These are phyloP conservation scores for Alloscopus bannaensis DNA, from an alignment of 2,888 invertebrate genomes.

Conservation along the genomic window DNA sequence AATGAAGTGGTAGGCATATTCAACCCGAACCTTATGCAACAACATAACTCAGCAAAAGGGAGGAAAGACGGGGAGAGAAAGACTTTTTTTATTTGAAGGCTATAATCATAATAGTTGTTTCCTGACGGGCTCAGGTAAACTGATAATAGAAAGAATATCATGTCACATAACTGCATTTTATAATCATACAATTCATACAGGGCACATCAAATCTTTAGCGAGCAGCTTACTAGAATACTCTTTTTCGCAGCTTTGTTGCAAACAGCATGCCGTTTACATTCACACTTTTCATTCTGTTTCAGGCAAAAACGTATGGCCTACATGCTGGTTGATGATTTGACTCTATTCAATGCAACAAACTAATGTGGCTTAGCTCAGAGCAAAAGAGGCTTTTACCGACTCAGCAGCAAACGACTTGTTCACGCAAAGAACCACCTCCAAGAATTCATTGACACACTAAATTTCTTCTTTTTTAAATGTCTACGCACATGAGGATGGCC, in stretches of 20 bases:
- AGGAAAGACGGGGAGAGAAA: background rate
- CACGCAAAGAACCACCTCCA: background rate
- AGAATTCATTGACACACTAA: background rate
- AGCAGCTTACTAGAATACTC: background rate
- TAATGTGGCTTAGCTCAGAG: background rate
- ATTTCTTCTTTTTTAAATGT: no score
- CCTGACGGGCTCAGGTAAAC: background rate
- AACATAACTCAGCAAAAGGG: background rate
- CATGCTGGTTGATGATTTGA: background rate
- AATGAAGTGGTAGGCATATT: background rate
- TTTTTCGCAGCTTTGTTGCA: background rate
- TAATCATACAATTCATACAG: background rate
- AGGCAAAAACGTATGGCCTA: no score
- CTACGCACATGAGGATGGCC: no score
- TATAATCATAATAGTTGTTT: background rate
- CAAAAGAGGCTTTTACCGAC: background rate
- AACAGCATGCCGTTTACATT: background rate
- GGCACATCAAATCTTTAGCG: background rate
- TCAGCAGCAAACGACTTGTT: background rate
- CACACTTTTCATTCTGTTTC: slow-evolving; percentile 9
- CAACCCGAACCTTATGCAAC: background rate
- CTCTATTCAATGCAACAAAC: background rate
- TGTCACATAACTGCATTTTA: slow-evolving; percentile 20
- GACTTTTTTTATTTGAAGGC: background rate
- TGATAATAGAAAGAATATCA: background rate